A percentile compares a stretch with the other conserved stretches of the same genome.
phyloP scores from a whole-genome alignment of 2,113 vertebrate genomes.

The Cyprinodon tularosa region DNA sequence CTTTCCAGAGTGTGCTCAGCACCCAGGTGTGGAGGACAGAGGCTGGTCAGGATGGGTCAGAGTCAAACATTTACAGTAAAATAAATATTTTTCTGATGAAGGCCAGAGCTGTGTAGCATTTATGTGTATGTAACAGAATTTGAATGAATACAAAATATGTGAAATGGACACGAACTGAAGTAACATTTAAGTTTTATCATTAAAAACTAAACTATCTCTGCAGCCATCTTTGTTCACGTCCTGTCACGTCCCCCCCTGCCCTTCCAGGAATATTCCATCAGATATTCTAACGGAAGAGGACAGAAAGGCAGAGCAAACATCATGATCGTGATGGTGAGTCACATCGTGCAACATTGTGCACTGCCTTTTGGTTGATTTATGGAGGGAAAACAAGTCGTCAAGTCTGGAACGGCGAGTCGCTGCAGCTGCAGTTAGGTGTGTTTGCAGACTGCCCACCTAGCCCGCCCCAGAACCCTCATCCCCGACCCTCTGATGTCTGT shows the following conservation, averaged over 20 bases:
- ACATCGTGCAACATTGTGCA: conserved; percentile 60
- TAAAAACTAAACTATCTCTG: background rate
- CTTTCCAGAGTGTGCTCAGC: conserved; percentile 74
- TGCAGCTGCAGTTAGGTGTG: conserved; percentile 55
- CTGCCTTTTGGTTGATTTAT: conserved; percentile 67
- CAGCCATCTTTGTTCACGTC: conserved; percentile 15
- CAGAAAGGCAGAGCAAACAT: conserved; percentile 41
- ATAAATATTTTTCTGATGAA: background rate
- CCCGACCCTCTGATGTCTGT: conserved; percentile 80
- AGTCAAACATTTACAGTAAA: background rate
- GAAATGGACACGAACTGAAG: no score
- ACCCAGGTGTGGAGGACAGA: conserved; percentile 67
- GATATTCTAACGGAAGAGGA: conserved; percentile 12
- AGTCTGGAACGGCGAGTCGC: conserved; percentile 72
- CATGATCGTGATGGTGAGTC: conserved; percentile 56
- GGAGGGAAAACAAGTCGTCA: conserved; percentile 68
- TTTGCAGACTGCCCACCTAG: conserved; percentile 73
- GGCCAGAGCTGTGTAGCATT: background rate
- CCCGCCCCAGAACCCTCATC: conserved; percentile 50
- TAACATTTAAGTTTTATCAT: no score
- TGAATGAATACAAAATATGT: no score
- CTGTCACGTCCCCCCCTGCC: conserved; percentile 34
- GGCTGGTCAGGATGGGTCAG: conserved; percentile 20
- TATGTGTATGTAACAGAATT: background rate
- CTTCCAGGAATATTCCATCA: conserved; percentile 61